A percentile compares a stretch with the other conserved stretches of the same genome.
Evolutionary conservation across 2,888 invertebrate genomes (phyloP).

Genomic region (Pantelozetes paolii): DNA sequence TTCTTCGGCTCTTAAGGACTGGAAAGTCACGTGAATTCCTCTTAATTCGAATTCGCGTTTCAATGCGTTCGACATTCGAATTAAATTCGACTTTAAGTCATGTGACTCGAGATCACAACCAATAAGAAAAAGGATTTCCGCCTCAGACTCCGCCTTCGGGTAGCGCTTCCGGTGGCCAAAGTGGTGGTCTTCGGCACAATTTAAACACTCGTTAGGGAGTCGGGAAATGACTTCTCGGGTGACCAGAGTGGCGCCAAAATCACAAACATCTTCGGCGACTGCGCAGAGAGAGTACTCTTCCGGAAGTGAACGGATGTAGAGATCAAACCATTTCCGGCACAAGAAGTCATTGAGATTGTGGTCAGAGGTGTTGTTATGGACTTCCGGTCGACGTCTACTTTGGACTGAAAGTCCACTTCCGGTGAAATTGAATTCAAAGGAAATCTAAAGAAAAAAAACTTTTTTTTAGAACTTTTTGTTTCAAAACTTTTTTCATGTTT

Average conservation of each 20-base stretch:
- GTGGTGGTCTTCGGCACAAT: neutral
- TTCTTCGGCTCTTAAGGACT: neutral
- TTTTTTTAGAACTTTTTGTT: too few relatives aligned
- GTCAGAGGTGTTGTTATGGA: neutral
- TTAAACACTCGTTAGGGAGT: constrained; percentile 31
- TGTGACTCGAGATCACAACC: neutral
- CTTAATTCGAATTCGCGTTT: neutral
- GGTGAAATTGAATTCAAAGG: neutral
- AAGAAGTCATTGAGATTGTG: neutral
- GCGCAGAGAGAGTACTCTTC: neutral
- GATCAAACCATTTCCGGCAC: neutral
- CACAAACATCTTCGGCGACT: neutral
- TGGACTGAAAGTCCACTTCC: too few relatives aligned
- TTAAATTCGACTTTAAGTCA: neutral
- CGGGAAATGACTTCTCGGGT: neutral
- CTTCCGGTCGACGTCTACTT: too few relatives aligned
- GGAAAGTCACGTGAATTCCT: neutral
- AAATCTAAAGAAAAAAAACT: constrained; percentile 3
- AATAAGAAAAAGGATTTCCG: neutral
- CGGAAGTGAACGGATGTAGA: neutral
- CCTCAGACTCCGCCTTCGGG: neutral
- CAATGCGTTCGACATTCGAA: neutral
- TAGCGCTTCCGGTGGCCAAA: neutral
- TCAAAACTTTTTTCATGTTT: too few relatives aligned
- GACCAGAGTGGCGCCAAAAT: constrained; percentile 34